Conservation (phyloP, 2,888 invertebrate species). For the Drosophila anomelani region DNA sequence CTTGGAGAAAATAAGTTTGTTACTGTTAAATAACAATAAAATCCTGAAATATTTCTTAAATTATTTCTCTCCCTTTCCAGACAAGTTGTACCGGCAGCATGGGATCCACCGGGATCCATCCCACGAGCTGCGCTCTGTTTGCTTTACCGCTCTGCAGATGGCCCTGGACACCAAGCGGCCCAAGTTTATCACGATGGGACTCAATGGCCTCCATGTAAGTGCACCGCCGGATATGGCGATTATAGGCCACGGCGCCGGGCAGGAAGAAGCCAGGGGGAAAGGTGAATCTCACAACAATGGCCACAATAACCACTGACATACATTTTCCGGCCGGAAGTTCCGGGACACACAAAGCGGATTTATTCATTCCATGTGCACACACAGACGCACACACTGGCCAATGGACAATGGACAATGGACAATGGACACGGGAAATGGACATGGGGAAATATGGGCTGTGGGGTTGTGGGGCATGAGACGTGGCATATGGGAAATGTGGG, state of each 20-base stretch:
- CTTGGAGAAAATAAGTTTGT: not conserved
- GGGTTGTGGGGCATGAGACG: conserved; percentile 10
- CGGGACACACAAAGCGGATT: conserved; percentile 45
- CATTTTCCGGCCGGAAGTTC: conserved; percentile 43
- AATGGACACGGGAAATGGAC: conserved; percentile 7
- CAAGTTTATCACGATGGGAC: conserved; percentile 92
- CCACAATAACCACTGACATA: conserved; percentile 28
- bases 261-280: not conserved
- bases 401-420: not conserved
- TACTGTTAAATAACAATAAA: no score
- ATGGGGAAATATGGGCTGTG: conserved; percentile 6
- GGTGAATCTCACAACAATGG: conserved; percentile 12
- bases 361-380: conserved; percentile 35
- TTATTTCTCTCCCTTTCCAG: conserved; percentile 84
- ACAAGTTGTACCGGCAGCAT: conserved; percentile 92
- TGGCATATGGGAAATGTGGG: conserved; percentile 28
- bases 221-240: conserved; percentile 22
- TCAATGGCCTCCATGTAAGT: conserved; percentile 95
- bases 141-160: conserved; percentile 93
- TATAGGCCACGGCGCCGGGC: not conserved
- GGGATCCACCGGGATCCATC: conserved; percentile 91
- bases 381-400: not conserved
- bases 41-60: not conserved
- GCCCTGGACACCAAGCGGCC: conserved; percentile 94
- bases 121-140: conserved; percentile 92